Evolutionary conservation across 1,140 invertebrate genomes (phyloP).

Genomic region (Bicyclus anynana): DNA sequence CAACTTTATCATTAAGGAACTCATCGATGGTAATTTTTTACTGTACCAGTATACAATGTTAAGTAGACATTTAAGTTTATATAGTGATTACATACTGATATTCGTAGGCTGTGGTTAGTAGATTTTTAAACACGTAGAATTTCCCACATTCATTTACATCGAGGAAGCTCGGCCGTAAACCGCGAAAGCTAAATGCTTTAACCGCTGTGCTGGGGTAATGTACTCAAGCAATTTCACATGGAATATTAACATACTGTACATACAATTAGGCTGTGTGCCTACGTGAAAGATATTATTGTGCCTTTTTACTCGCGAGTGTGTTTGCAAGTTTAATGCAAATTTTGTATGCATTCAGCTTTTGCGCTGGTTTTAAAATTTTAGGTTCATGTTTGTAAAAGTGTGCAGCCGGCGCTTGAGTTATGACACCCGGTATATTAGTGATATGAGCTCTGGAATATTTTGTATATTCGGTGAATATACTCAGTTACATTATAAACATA

Average conservation of each 20-base stretch:
- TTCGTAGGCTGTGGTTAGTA: neutral
- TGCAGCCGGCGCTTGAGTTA: no score
- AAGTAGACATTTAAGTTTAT: no score
- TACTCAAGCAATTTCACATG: conserved; percentile 5
- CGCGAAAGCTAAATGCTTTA: conserved; percentile 7
- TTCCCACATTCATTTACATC: conserved; percentile 9
- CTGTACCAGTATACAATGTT: no score
- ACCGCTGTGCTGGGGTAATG: conserved; percentile 7
- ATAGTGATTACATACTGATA: neutral
- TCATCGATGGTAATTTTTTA: no score
- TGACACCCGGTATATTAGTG: no score
- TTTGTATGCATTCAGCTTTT: neutral
- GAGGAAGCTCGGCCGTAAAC: conserved; percentile 11
- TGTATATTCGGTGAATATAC: no score
- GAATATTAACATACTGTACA: conserved; percentile 8
- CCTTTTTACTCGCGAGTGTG: conserved; percentile 13
- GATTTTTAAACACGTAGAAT: neutral
- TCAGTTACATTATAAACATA: no score
- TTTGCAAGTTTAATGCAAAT: neutral
- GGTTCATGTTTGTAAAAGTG: no score
- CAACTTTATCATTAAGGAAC: no score
- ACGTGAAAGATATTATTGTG: conserved; percentile 15
- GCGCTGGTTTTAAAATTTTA: neutral
- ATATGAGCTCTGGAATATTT: no score
- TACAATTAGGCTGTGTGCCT: conserved; percentile 1